Percentiles rank a stretch among this genome's conserved stretches.
Conservation (phyloP, 2,797 vertebrate genomes). For the Gymnocypris eckloni region DNA sequence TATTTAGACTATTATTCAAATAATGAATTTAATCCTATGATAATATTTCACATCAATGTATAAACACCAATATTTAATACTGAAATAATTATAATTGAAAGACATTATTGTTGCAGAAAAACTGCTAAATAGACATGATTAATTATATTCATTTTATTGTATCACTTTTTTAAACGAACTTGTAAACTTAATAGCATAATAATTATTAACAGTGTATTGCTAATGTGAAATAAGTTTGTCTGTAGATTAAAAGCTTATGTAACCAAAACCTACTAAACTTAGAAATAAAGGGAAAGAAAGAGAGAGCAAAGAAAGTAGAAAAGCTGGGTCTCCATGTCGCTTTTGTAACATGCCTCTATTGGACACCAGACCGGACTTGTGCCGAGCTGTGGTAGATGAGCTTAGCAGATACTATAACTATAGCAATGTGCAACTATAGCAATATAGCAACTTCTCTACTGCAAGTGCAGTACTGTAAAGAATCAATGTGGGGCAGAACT, state of each 20-base stretch:
- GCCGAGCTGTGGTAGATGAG: constrained; percentile 22
- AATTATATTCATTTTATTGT: background rate
- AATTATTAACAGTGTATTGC: background rate
- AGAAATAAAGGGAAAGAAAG: background rate
- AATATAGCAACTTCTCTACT: constrained; percentile 28
- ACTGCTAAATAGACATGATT: background rate
- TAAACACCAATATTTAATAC: background rate
- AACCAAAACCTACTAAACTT: background rate
- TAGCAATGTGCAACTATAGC: constrained; percentile 30
- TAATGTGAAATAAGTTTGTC: background rate
- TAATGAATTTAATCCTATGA: background rate
- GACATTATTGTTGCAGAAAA: background rate
- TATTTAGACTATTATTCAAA: background rate
- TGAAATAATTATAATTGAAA: background rate
- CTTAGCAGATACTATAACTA: constrained; percentile 44
- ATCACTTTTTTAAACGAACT: background rate
- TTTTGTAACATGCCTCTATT: constrained; percentile 37
- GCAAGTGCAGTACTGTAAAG: constrained; percentile 28
- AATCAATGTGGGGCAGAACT: constrained; percentile 32
- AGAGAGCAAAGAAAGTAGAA: background rate
- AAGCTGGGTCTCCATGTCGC: constrained; percentile 9
- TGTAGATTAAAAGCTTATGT: constrained; percentile 8
- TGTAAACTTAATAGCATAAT: background rate
- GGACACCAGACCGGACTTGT: constrained; percentile 40
- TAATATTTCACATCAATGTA: background rate